Evolutionary conservation across 2,797 vertebrate genomes (phyloP), one percentile per base, ranked within the genome.

Genomic region (Staurois parvus): DNA sequence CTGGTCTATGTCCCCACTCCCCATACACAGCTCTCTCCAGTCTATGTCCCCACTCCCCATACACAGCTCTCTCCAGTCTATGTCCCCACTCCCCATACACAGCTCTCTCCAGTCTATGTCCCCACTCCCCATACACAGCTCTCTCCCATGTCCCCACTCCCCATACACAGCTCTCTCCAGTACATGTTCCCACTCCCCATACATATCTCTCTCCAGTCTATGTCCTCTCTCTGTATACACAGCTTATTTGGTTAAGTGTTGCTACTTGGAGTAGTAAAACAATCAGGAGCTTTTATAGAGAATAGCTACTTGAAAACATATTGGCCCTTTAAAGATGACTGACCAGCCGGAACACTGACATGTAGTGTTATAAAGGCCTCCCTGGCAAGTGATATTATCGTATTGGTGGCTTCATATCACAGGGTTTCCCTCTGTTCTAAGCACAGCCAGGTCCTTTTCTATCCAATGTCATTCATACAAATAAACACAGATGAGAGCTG

Each of bases 351-450:
- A 17, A 28, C 7, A 8, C 77, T 79, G 64, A 79, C 64, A 68
- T 26, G 28, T 26, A 79, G 64, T 19, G 64, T 40, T 68, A 26
- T 32, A 11, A 67, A 7, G 4, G 28, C 37, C 82, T 76, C 73
- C 68, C 73, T 34, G 17, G 34, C n/a, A 72, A 29, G 70, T 70
- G 66, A 80, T 45, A 21, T 72, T 24, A 69, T 67, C 68, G 29
- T 70, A 77, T 78, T 72, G 75, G 83, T 78, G 75, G 72, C 75
- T 66, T 34, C 24, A 68, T 74, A 79, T 85, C 56, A 52, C 21
- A 67, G 76, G 83, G 77, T 28, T 69, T 85, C 74, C 56, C 77
- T 85, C 30, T 67, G 52, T 70, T 85, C 30, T 85, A 85, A 85
- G 79, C 84, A 79, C 24, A 73, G 59, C 69, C 64, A 19, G 48